Base-by-base conservation (phyloP, 2,888 invertebrate genomes). In the Ypsolopha sequella region DNA sequence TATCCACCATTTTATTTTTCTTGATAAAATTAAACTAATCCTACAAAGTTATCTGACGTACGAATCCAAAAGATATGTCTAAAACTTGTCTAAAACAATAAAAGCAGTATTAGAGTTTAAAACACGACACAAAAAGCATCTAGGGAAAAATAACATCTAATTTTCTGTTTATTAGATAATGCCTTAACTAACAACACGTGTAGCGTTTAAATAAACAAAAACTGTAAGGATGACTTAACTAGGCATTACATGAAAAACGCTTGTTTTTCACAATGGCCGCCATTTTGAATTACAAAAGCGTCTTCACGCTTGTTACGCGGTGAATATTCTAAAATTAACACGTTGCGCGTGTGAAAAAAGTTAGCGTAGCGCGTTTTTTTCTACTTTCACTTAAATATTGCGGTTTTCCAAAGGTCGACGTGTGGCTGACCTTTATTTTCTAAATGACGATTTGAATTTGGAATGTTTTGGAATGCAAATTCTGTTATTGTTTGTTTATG, bases 301-400 rank as follows among this genome's bases (percentile, higher is more conserved):
- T 57, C 53, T 73, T 74, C 65, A 60, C 67, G 74, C 58, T 60
- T 68, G 63, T 77, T 73, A 73, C 56, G 64, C 63, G 65, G 63
- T 71, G 64, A 62, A 62, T 24, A 54, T 47, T 36, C 45, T 57
- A 50, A 57, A 68, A 76, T 79, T 75, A 79, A 70, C 72, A 73
- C 74, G 4, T 24, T 70, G 71, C 70, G 57, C 68, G 76, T 78
- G 80, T 70, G 76, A 79, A 77, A 59, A 61, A 61, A 59, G 61
- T 62, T 64, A 58, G 59, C 56, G 57, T 59, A 67, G 70, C 67
- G 66, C 64, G 69, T 68, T 75, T 73, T 75, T 71, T 57, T 62
- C 59, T 65, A 76, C 80, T 82, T 82, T 82, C 80, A 74, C 80
- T 73, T 47, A 9, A 58, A 65, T 65, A 64, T 69, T 68, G 59